A percentile compares a stretch with the other conserved stretches of the same genome.
These are phyloP conservation scores for Micromesistius poutassou DNA, from an alignment of 2,797 vertebrate genomes.

Conservation along the genomic window DNA sequence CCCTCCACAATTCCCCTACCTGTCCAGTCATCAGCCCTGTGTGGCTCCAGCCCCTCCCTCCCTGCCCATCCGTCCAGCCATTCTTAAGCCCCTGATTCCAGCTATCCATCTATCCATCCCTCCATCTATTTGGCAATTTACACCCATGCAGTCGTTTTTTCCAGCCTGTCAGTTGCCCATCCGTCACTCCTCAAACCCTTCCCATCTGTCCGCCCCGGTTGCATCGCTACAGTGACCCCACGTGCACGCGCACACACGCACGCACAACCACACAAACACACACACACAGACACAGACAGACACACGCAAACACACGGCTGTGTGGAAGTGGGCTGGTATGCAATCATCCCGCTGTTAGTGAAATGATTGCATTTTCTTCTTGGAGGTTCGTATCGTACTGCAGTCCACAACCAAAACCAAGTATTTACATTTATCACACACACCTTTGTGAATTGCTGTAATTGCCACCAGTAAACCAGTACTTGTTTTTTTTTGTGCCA, in stretches of 20 bases:
- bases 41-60: constrained; percentile 7
- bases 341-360: not conserved
- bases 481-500: too few species aligned
- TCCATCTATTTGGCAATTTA: constrained; percentile 16
- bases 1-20: not conserved
- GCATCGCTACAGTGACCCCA: not conserved
- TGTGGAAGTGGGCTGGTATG: not conserved
- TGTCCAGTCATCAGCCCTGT: constrained; percentile 10
- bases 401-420: not conserved
- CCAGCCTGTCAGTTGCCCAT: constrained; percentile 17
- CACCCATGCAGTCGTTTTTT: constrained; percentile 21
- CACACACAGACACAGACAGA: not conserved
- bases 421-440: too few species aligned
- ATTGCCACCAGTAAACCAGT: too few species aligned
- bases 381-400: not conserved
- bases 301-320: not conserved
- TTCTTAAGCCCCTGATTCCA: constrained; percentile 25
- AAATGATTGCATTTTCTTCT: not conserved
- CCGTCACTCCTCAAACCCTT: not conserved
- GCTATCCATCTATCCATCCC: constrained; percentile 26
- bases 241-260: not conserved
- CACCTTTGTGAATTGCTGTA: too few species aligned
- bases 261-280: not conserved
- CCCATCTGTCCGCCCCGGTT: not conserved
- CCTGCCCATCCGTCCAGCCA: constrained; percentile 22